phyloP scores from a whole-genome alignment of 2,113 vertebrate genomes.

The Pristiophorus japonicus region DNA sequence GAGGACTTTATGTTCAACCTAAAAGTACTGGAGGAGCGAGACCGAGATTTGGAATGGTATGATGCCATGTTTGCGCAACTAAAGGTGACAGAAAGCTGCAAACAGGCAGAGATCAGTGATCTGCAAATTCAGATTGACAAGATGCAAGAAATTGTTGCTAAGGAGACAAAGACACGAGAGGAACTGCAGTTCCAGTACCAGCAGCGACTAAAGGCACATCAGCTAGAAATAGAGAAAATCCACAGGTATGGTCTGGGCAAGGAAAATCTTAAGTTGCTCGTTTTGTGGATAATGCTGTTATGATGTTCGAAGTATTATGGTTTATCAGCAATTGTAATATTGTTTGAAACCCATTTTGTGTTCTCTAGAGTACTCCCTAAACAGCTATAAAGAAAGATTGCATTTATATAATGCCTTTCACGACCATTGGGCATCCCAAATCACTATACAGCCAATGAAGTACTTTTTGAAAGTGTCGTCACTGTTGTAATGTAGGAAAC shows the following conservation, averaged over 20 bases:
- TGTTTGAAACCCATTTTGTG: neutral
- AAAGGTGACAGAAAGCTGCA: conserved; percentile 50
- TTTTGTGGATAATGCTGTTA: neutral
- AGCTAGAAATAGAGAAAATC: conserved; percentile 53
- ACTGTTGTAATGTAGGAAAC: no score
- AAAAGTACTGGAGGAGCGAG: conserved; percentile 63
- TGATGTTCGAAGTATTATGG: neutral
- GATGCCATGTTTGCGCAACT: conserved; percentile 50
- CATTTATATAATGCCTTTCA: no score
- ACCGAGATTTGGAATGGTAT: conserved; percentile 61
- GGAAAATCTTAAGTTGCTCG: neutral
- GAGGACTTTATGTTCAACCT: conserved; percentile 71
- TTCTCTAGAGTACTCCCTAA: neutral
- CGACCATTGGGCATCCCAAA: no score
- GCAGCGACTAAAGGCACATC: conserved; percentile 49
- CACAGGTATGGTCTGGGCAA: conserved; percentile 52
- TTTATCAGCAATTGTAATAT: neutral
- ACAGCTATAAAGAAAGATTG: neutral
- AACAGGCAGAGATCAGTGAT: conserved; percentile 58
- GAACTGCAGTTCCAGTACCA: conserved; percentile 48
- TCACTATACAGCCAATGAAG: no score
- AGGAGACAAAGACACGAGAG: conserved; percentile 46
- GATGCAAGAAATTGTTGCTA: conserved; percentile 51
- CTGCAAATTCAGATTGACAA: conserved; percentile 55
- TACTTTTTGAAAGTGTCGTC: no score